These are phyloP conservation scores for Chrysomela aeneicollis DNA, from an alignment of 2,888 invertebrate species.

Conservation along the genomic window DNA sequence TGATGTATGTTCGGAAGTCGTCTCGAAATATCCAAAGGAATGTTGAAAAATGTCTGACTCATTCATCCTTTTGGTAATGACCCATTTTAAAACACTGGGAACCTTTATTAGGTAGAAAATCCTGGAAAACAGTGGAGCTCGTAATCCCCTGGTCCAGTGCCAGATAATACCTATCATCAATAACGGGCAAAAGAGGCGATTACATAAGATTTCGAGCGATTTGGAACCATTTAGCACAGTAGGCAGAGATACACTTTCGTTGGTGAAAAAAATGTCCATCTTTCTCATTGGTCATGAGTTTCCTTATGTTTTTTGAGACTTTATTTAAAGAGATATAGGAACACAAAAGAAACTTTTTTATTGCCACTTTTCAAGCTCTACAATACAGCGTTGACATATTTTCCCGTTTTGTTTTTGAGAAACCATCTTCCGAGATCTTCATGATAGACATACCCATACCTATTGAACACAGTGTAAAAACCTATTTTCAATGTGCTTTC, in stretches of 20 bases:
- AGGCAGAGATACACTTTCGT: slow-evolving; percentile 23
- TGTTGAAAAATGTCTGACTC: background rate
- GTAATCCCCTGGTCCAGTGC: slow-evolving; percentile 36
- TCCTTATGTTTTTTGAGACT: too few relatives aligned
- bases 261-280: background rate
- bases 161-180: slow-evolving; percentile 43
- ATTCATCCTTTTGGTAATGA: background rate
- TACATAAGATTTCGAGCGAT: slow-evolving; percentile 40
- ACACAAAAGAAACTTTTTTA: too few relatives aligned
- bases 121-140: slow-evolving; percentile 14
- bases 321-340: too few relatives aligned
- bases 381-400: too few relatives aligned
- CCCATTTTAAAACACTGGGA: background rate
- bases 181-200: slow-evolving; percentile 35
- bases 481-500: too few relatives aligned
- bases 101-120: slow-evolving; percentile 21
- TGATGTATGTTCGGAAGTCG: too few relatives aligned
- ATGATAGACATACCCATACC: too few relatives aligned
- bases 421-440: too few relatives aligned
- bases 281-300: background rate
- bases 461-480: too few relatives aligned
- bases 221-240: slow-evolving; percentile 37
- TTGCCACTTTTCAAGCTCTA: too few relatives aligned
- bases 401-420: too few relatives aligned
- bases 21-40: background rate